These are phyloP conservation scores for Sarcophaga bullata DNA, from an alignment of 1,140 invertebrate genomes.

Conservation along the genomic window DNA sequence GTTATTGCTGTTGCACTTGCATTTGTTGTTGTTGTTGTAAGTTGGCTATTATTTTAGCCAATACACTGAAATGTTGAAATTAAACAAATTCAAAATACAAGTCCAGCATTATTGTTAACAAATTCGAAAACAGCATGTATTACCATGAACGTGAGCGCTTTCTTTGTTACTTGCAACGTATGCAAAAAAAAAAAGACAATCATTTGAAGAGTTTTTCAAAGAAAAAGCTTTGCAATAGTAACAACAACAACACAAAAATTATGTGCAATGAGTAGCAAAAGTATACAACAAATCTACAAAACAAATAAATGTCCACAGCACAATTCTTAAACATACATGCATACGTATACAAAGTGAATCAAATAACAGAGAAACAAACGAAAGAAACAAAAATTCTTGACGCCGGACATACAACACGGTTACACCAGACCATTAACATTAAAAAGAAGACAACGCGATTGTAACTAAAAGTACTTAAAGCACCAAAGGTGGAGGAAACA, in stretches of 20 bases:
- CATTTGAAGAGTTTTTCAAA: conserved; percentile 3
- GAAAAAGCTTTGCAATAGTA: background rate
- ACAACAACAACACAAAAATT: conserved; percentile 4
- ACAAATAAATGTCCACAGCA: no score
- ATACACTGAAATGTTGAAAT: background rate
- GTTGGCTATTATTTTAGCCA: conserved; percentile 16
- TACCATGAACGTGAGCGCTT: conserved; percentile 24
- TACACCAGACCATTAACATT: background rate
- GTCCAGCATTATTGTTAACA: conserved; percentile 38
- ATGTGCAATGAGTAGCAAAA: background rate
- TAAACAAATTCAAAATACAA: conserved; percentile 38
- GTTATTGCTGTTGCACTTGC: background rate
- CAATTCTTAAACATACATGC: no score
- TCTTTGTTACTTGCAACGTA: background rate
- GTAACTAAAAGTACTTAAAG: no score
- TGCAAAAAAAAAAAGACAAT: background rate
- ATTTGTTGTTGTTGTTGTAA: background rate
- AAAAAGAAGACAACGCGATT: background rate
- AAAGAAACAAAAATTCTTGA: no score
- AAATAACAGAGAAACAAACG: no score
- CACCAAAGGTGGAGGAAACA: no score
- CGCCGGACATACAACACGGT: background rate
- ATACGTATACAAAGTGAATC: no score
- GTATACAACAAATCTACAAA: background rate
- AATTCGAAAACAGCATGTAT: conserved; percentile 40